A percentile compares a stretch with the other conserved stretches of the same genome.
Conservation (phyloP, 2,797 vertebrate species). For the Enteromius unitaeniatus region DNA sequence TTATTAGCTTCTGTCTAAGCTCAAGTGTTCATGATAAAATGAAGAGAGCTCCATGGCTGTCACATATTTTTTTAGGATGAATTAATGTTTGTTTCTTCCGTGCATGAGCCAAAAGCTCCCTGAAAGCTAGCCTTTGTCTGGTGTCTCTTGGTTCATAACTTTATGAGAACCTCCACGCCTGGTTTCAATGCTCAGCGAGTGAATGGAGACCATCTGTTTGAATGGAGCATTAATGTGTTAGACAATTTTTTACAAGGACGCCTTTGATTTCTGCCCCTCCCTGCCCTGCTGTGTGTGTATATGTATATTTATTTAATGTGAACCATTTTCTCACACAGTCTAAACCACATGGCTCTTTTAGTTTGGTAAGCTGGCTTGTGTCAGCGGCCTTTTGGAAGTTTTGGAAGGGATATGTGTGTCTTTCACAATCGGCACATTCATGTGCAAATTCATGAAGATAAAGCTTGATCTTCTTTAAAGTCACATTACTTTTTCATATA, state of each 20-base stretch:
- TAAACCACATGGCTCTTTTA: slow-evolving; percentile 53
- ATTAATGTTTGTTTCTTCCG: slow-evolving; percentile 49
- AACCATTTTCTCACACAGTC: slow-evolving; percentile 49
- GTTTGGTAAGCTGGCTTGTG: slow-evolving; percentile 35
- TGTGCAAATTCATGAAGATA: neutral
- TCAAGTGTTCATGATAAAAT: slow-evolving; percentile 41
- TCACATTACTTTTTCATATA: neutral
- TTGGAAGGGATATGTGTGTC: slow-evolving; percentile 26
- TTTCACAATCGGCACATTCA: slow-evolving; percentile 5
- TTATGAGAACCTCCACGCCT: slow-evolving; percentile 53
- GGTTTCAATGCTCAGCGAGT: slow-evolving; percentile 47
- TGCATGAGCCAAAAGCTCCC: slow-evolving; percentile 21
- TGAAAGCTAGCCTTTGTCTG: slow-evolving; percentile 38
- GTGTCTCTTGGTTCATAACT: slow-evolving; percentile 48
- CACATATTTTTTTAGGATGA: slow-evolving; percentile 43
- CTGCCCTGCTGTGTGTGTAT: slow-evolving; percentile 40
- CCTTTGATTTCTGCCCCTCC: slow-evolving; percentile 52
- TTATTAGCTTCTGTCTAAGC: slow-evolving; percentile 37
- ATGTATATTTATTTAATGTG: slow-evolving; percentile 53
- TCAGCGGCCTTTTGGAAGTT: slow-evolving; percentile 5
- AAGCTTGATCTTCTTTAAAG: neutral
- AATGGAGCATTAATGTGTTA: slow-evolving; percentile 57
- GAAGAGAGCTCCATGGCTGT: slow-evolving; percentile 34
- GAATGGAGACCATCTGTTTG: slow-evolving; percentile 57
- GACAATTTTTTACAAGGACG: slow-evolving; percentile 49